Base-by-base conservation (phyloP, 2,888 invertebrate genomes). In the Antheraea yamamai region DNA sequence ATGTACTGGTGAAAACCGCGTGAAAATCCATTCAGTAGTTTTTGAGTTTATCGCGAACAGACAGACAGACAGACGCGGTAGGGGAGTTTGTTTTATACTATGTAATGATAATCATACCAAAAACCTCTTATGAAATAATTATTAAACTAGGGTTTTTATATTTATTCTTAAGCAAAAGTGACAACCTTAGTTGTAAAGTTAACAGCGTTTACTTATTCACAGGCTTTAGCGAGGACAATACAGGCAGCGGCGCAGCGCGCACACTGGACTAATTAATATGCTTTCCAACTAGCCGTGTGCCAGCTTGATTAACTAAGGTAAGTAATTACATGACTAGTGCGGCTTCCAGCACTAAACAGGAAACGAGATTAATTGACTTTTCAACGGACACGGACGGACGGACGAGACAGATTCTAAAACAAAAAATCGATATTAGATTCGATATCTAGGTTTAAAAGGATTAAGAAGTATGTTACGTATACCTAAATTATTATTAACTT, bases 141-240 rank as follows among this genome's bases (percentile, higher is more conserved):
- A 39, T 39, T 39, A 39, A 39, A 39, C 35, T 4, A 39, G 12
- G 47, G 58, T 58, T 58, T 58, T 58, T n/a, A 58, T 58, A 52
- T 55, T 20, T 61, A 8, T 61, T 23, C 23, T 73, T 75, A 71
- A 72, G 35, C 75, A 35, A 51, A 51, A 23, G n/a, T 75, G 83
- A 0, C 88, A 92, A 76, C 93, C 93, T 91, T 90, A 85, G 18
- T 0, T 70, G 16, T 39, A 77, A 81, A 84, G 88, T 85, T 94
- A 94, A 93, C 92, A 90, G 90, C 85, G 92, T 94, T 94, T 93
- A 90, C 89, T 88, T 88, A 92, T 91, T 89, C 80, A 87, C 86
- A 83, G 84, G 84, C 84, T 85, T 83, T 76, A 81, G 85, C 82
- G 83, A 85, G 84, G 84, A 93, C 93, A 93, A 93, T 93, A 82